Evolutionary conservation across 1,140 invertebrate genomes (phyloP).

Genomic region (Antheraea mylitta): DNA sequence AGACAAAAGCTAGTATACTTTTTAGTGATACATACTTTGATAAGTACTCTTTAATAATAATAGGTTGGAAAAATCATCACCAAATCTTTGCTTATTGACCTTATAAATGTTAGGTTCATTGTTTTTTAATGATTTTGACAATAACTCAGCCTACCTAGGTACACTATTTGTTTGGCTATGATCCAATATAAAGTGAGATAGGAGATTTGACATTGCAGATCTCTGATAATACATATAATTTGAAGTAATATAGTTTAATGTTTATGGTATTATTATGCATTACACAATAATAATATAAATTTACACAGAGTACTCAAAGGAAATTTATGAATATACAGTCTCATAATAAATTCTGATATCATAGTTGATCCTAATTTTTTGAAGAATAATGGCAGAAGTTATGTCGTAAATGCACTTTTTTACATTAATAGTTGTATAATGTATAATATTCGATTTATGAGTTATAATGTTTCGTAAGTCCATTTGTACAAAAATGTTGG

Average conservation of each 20-base stretch:
- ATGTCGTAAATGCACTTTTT: too few species aligned
- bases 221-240: conserved; percentile 17
- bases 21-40: not conserved
- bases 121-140: conserved; percentile 17
- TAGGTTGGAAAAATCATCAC: too few species aligned
- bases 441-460: too few species aligned
- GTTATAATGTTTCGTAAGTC: too few species aligned
- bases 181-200: conserved; percentile 36
- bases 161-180: conserved; percentile 31
- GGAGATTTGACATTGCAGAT: conserved; percentile 24
- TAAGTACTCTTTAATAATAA: too few species aligned
- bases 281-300: not conserved
- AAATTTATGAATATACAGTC: too few species aligned
- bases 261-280: conserved; percentile 4
- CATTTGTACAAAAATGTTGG: too few species aligned
- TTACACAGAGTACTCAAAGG: not conserved
- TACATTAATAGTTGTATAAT: too few species aligned
- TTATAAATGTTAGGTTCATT: conserved; percentile 14
- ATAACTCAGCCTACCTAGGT: conserved; percentile 9
- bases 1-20: too few species aligned
- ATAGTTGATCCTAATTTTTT: too few species aligned
- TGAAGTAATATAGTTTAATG: conserved; percentile 8
- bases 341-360: too few species aligned
- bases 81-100: conserved; percentile 5
- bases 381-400: too few species aligned